Evolutionary conservation across 2,797 vertebrate species (phyloP).

Genomic region (Lerista edwardsae): DNA sequence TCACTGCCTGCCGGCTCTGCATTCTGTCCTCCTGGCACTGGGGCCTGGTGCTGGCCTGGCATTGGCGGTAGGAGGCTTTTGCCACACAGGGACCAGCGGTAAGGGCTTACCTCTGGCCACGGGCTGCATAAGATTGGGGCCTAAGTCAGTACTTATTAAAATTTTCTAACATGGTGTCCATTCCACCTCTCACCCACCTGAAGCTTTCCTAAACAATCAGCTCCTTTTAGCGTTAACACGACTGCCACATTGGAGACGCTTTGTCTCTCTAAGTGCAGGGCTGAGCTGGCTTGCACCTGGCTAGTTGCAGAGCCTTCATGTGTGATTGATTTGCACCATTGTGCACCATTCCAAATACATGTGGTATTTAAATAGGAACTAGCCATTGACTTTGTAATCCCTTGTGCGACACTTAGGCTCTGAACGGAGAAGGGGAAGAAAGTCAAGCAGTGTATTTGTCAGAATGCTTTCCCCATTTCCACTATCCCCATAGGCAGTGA

Average conservation of each 20-base stretch:
- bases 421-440: constrained; percentile 76
- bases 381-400: constrained; percentile 85
- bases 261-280: constrained; percentile 72
- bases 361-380: constrained; percentile 87
- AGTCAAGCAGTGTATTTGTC: constrained; percentile 88
- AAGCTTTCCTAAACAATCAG: constrained; percentile 51
- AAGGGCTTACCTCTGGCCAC: too few relatives aligned
- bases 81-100: too few relatives aligned
- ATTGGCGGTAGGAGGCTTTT: too few relatives aligned
- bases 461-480: constrained; percentile 80
- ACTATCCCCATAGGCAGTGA: constrained; percentile 82
- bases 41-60: too few relatives aligned
- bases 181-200: neutral
- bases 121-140: too few relatives aligned
- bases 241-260: constrained; percentile 40
- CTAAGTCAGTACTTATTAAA: constrained; percentile 10
- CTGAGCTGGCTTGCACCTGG: constrained; percentile 79
- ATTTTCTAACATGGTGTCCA: constrained; percentile 9
- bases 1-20: too few relatives aligned
- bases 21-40: too few relatives aligned
- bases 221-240: constrained; percentile 68
- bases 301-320: constrained; percentile 82
- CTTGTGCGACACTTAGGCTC: constrained; percentile 78
- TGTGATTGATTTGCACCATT: constrained; percentile 80
- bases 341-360: constrained; percentile 79